phyloP scores from a whole-genome alignment of 2,888 invertebrate species.

The Rhopalosiphum nymphaeae region DNA sequence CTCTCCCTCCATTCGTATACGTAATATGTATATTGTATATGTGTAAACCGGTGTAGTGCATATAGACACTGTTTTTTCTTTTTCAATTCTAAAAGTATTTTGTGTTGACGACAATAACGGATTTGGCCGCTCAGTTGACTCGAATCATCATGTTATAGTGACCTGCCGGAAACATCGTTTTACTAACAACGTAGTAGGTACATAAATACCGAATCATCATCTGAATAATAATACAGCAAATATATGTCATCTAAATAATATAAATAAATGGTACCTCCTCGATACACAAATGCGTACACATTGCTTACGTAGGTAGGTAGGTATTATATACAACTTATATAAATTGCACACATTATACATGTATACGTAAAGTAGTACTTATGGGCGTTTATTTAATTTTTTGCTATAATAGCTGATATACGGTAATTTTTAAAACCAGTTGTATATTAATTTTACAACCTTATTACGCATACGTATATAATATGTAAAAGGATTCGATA shows the following conservation, averaged over 20 bases:
- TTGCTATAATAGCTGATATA: not conserved
- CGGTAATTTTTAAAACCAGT: constrained; percentile 33
- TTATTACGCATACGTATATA: not conserved
- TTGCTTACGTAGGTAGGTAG: not conserved
- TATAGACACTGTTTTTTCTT: not conserved
- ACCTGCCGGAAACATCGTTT: constrained; percentile 61
- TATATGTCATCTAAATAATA: constrained; percentile 47
- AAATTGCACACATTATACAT: not conserved
- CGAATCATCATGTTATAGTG: constrained; percentile 26
- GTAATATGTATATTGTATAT: not conserved
- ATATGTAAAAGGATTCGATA: not conserved
- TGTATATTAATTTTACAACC: constrained; percentile 24
- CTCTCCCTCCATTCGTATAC: not conserved
- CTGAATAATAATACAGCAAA: constrained; percentile 26
- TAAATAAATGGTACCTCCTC: constrained; percentile 26
- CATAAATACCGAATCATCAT: constrained; percentile 10
- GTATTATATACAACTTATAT: not conserved
- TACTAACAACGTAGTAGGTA: constrained; percentile 7
- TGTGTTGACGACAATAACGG: constrained; percentile 43
- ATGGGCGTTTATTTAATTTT: constrained; percentile 36
- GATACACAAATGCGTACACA: not conserved
- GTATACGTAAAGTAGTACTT: not conserved
- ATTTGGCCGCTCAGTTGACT: constrained; percentile 36
- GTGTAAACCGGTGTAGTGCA: not conserved
- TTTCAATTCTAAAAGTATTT: not conserved